Percentiles rank a stretch among this genome's conserved stretches.
Evolutionary conservation across 1,140 invertebrate species (phyloP).

Genomic region (Drosophila bocqueti): DNA sequence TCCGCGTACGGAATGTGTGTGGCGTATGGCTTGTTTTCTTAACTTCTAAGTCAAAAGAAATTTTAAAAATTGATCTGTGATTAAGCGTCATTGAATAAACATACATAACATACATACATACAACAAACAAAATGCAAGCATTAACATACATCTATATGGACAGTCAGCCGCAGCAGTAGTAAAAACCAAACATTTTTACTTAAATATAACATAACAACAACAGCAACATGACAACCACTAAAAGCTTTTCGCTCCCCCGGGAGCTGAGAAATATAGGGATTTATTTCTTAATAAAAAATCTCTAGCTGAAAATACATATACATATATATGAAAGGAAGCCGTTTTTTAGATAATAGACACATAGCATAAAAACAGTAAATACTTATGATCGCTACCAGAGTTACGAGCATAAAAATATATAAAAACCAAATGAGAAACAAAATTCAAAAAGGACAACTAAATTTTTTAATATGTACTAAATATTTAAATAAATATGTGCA

Average conservation of each 20-base stretch:
- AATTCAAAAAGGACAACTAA: conserved; percentile 50
- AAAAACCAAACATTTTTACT: conserved; percentile 53
- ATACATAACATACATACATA: conserved; percentile 47
- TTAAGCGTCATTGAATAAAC: conserved; percentile 83
- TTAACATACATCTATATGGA: conserved; percentile 38
- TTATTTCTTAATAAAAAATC: conserved; percentile 14
- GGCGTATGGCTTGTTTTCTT: conserved; percentile 68
- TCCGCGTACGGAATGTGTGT: conserved; percentile 16
- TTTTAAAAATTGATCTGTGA: conserved; percentile 83
- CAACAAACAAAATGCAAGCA: conserved; percentile 51
- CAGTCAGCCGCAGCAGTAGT: conserved; percentile 41
- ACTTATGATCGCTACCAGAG: conserved; percentile 70
- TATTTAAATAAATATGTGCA: conserved; percentile 80
- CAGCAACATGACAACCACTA: conserved; percentile 59
- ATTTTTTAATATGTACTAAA: conserved; percentile 80
- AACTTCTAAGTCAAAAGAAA: conserved; percentile 83
- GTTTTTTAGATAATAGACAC: conserved; percentile 65
- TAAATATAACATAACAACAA: conserved; percentile 23
- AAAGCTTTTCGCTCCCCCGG: conserved; percentile 59
- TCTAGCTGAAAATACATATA: conserved; percentile 14
- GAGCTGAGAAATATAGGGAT: conserved; percentile 26
- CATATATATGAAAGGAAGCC: conserved; percentile 43
- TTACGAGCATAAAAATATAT: conserved; percentile 54
- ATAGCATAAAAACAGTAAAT: conserved; percentile 66
- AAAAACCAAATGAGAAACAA: conserved; percentile 43